These are phyloP conservation scores for Podarcis cretensis DNA, from an alignment of 2,113 vertebrate species.

Conservation along the genomic window DNA sequence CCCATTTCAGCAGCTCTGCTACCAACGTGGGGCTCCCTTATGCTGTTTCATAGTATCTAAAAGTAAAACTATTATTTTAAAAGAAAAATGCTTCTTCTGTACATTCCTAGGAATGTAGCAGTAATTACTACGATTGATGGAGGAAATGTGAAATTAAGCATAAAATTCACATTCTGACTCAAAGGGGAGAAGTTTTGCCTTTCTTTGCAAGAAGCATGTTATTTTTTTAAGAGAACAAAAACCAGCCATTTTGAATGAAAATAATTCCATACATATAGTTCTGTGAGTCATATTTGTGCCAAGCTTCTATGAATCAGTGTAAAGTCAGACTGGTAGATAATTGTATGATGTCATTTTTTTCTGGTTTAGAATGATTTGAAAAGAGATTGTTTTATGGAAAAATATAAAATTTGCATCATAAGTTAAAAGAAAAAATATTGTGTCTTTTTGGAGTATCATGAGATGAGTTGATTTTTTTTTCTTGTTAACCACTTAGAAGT, in stretches of 20 bases:
- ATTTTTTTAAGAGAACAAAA: not conserved
- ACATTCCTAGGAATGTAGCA: not conserved
- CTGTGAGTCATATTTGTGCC: conserved; percentile 8
- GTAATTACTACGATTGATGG: conserved; percentile 2
- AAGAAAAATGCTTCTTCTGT: not conserved
- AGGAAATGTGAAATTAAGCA: conserved; percentile 20
- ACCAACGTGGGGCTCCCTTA: not conserved
- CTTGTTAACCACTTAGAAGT: not conserved
- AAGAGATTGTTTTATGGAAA: not conserved
- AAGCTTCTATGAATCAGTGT: conserved; percentile 2
- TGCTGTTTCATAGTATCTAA: not conserved
- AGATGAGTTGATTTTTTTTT: not conserved
- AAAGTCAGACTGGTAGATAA: conserved; percentile 6
- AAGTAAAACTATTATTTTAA: not conserved
- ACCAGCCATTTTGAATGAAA: not conserved
- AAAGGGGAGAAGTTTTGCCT: not conserved
- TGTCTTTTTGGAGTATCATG: not conserved
- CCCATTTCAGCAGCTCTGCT: not conserved
- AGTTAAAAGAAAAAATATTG: not conserved
- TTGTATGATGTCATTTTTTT: not conserved
- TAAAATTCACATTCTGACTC: not conserved
- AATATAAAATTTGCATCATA: not conserved
- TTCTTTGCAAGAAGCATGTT: not conserved
- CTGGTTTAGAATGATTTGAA: not conserved
- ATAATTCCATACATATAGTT: conserved; percentile 8